phyloP scores from a whole-genome alignment of 1,140 invertebrate genomes.

The Adoxophyes honmai region DNA sequence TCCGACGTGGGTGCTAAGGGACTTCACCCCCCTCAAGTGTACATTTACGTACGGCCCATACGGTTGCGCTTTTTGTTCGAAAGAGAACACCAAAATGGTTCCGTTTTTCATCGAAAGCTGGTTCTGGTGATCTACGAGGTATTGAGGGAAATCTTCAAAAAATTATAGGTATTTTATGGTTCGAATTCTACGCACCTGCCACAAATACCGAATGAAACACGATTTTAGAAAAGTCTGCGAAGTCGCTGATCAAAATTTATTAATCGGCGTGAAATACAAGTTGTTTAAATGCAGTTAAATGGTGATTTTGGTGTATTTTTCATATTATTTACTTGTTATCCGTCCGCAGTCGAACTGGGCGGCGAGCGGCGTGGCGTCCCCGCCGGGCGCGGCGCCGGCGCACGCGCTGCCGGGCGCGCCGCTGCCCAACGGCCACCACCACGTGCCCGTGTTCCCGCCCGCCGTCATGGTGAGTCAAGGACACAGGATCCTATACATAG shows the following conservation, averaged over 20 bases:
- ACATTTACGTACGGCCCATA: too few relatives aligned
- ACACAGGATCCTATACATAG: not conserved
- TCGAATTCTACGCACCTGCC: slow-evolving; percentile 24
- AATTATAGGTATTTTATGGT: too few relatives aligned
- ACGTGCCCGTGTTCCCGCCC: slow-evolving; percentile 46
- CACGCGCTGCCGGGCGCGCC: slow-evolving; percentile 36
- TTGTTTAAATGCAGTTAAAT: slow-evolving; percentile 18
- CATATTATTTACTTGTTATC: slow-evolving; percentile 1
- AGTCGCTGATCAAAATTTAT: slow-evolving; percentile 36
- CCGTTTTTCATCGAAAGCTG: too few relatives aligned
- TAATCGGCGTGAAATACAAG: slow-evolving; percentile 31
- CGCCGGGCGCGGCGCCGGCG: slow-evolving; percentile 45
- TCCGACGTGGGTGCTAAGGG: too few relatives aligned
- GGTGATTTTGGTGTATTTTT: too few relatives aligned
- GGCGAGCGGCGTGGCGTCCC: slow-evolving; percentile 55
- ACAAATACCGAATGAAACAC: slow-evolving; percentile 37
- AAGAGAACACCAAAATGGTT: too few relatives aligned
- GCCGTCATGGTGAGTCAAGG: slow-evolving; percentile 50
- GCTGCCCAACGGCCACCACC: slow-evolving; percentile 53
- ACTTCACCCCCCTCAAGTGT: too few relatives aligned
- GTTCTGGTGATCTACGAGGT: too few relatives aligned
- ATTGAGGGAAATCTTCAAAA: too few relatives aligned
- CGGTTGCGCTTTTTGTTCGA: too few relatives aligned
- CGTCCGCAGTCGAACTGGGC: slow-evolving; percentile 52
- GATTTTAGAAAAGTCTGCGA: slow-evolving; percentile 41